A percentile compares a stretch with the other conserved stretches of the same genome.
phyloP scores from a whole-genome alignment of 92 coral and sea anemone species.

The Zoanthus sociatus region DNA sequence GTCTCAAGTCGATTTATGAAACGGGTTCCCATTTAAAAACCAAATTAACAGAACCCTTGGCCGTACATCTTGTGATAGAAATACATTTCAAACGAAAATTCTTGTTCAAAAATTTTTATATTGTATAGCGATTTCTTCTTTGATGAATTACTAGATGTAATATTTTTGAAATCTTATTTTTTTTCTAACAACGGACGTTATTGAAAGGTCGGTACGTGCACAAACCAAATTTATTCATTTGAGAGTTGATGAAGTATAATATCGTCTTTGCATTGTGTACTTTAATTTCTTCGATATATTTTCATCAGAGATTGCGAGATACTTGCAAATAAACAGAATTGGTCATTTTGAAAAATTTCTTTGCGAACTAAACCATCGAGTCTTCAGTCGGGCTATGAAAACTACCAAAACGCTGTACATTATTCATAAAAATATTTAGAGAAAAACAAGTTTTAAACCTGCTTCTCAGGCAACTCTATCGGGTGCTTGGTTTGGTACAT shows the following conservation, averaged over 20 bases:
- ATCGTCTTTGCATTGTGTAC: not conserved
- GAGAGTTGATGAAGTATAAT: not conserved
- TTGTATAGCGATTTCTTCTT: not conserved
- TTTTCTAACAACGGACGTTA: not conserved
- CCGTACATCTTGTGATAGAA: not conserved
- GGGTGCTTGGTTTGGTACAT: not conserved
- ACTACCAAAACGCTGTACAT: conserved; percentile 22
- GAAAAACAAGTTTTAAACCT: conserved; percentile 16
- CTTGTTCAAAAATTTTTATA: not conserved
- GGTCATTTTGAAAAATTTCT: not conserved
- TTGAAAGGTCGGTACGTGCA: not conserved
- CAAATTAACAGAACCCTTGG: conserved; percentile 6
- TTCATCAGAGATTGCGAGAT: not conserved
- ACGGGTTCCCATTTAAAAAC: not conserved
- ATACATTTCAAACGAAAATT: not conserved
- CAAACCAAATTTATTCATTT: not conserved
- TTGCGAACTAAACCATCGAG: not conserved
- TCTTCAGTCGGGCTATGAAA: not conserved
- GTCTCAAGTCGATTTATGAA: not conserved
- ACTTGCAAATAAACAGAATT: not conserved
- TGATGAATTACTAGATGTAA: not conserved
- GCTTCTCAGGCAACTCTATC: not conserved
- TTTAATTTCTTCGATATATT: not conserved
- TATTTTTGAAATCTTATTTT: not conserved
- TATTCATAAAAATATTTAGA: conserved; percentile 1